Evolutionary conservation across 30 jellyfish, hydroid and myxozoan genomes (phyloP).

Genomic region (Clytia hemisphaerica): DNA sequence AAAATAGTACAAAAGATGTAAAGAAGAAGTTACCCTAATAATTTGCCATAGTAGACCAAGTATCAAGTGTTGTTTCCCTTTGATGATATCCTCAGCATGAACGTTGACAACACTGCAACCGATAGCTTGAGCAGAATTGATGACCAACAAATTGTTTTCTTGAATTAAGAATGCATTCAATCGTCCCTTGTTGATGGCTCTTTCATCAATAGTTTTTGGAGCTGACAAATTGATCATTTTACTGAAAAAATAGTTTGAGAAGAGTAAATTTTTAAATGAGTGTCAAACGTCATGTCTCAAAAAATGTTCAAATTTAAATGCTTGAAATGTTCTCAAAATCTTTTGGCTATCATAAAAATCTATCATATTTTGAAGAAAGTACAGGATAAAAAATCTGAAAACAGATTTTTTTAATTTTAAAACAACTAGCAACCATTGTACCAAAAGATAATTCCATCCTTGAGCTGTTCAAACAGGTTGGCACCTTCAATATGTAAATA

Average conservation of each 20-base stretch:
- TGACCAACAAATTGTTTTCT: conserved; percentile 86
- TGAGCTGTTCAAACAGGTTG: conserved; percentile 52
- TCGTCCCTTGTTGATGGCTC: conserved; percentile 86
- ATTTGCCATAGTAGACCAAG: conserved; percentile 99
- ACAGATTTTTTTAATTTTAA: too few relatives aligned
- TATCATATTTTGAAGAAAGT: too few relatives aligned
- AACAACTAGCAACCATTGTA: neutral
- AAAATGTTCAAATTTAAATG: too few relatives aligned
- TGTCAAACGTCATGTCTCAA: too few relatives aligned
- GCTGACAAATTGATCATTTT: conserved; percentile 94
- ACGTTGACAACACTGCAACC: conserved; percentile 98
- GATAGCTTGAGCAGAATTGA: conserved; percentile 93
- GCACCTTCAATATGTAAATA: conserved; percentile 52
- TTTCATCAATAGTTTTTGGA: conserved; percentile 87
- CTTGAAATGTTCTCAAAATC: too few relatives aligned
- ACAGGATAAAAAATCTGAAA: too few relatives aligned
- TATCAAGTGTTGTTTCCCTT: conserved; percentile 74
- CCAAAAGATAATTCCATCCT: conserved; percentile 82
- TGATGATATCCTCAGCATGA: conserved; percentile 92
- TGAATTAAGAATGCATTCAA: conserved; percentile 85
- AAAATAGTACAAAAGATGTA: neutral
- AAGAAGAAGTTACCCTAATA: conserved; percentile 66
- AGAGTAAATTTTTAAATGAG: too few relatives aligned
- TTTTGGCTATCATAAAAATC: too few relatives aligned
- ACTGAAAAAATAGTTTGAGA: too few relatives aligned